Base-by-base conservation (phyloP, 2,888 invertebrate species). In the Diaperis boleti region DNA sequence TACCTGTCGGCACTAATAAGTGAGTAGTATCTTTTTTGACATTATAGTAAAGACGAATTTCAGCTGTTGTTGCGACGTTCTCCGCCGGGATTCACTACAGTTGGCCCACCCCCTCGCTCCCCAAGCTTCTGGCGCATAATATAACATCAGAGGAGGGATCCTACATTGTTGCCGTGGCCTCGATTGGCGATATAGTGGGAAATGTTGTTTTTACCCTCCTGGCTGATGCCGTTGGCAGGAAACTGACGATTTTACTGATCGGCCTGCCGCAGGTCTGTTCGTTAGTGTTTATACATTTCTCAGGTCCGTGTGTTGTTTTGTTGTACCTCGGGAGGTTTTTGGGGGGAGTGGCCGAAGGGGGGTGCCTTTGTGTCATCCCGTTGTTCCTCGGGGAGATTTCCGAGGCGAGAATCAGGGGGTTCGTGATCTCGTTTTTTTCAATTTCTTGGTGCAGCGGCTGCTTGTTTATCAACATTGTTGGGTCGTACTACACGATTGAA, bases 381-480 rank as follows among this genome's bases (percentile, higher is more conserved):
- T 68, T 72, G 37, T 77, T 76, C 65, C 70, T 75, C 15, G 70
- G 72, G 1, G 77, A 77, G 67, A 65, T 76, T 7, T 63, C 74
- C 3, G 69, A 71, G 13, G 66, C 70, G 2, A 55, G 57, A 49
- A 64, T 72, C 8, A 39, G 72, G 6, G 70, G 70, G 6, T 37
- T 64, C 5, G 44, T 72, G 6, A 69, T 70, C 3, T 62, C 67
- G 1, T 65, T 56, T 11, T 54, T 68, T 20, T 65, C 70, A 1
- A 31, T 70, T 5, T 33, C 67, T 5, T 59, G 68, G 29, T 62
- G 64, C 8, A 1, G 59, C 8, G 73, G 72, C 1, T 56, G 67
- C 8, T 44, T 73, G 6, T 39, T 64, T 7, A 57, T 71, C 2
- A 78, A 77, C 57, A 64, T 69, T 0, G 57, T 77, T 8, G 78